A percentile compares a stretch with the other conserved stretches of the same genome.
phyloP scores from a whole-genome alignment of 2,888 invertebrate genomes.

The Emmelina monodactyla region DNA sequence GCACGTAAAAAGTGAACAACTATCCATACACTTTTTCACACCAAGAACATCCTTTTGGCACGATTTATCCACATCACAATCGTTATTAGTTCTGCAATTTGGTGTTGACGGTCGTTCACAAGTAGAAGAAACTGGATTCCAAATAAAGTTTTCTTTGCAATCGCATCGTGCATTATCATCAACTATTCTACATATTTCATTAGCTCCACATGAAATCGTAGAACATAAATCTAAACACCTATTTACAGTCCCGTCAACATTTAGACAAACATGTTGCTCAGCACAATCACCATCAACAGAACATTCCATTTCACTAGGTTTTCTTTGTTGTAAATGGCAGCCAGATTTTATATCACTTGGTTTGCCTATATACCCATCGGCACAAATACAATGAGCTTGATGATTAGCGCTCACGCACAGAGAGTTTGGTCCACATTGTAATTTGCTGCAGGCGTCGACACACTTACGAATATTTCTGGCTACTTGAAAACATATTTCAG shows the following conservation, averaged over 20 bases:
- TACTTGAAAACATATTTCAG: slow-evolving; percentile 88
- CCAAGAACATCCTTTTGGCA: slow-evolving; percentile 87
- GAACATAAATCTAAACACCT: slow-evolving; percentile 82
- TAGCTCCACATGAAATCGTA: slow-evolving; percentile 81
- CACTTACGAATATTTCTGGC: slow-evolving; percentile 82
- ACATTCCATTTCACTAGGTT: slow-evolving; percentile 69
- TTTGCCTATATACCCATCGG: slow-evolving; percentile 82
- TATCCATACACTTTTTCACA: slow-evolving; percentile 81
- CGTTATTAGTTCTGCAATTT: slow-evolving; percentile 74
- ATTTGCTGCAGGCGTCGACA: slow-evolving; percentile 85
- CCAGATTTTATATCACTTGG: slow-evolving; percentile 81
- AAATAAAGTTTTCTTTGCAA: slow-evolving; percentile 79
- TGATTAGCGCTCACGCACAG: slow-evolving; percentile 85
- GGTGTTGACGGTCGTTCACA: slow-evolving; percentile 91
- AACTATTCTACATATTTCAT: slow-evolving; percentile 80
- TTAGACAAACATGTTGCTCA: slow-evolving; percentile 73
- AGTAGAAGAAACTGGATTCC: slow-evolving; percentile 82
- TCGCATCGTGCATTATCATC: slow-evolving; percentile 78
- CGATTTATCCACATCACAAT: slow-evolving; percentile 74
- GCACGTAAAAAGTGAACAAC: slow-evolving; percentile 84
- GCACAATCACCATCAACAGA: slow-evolving; percentile 75
- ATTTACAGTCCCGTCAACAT: slow-evolving; percentile 68
- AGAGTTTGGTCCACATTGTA: slow-evolving; percentile 91
- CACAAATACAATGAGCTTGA: slow-evolving; percentile 85
- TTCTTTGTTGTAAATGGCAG: slow-evolving; percentile 75